A percentile compares a stretch with the other conserved stretches of the same genome.
These are phyloP conservation scores for Crossaster papposus DNA, from an alignment of 53 echinoderm and acorn worm species.

Conservation along the genomic window DNA sequence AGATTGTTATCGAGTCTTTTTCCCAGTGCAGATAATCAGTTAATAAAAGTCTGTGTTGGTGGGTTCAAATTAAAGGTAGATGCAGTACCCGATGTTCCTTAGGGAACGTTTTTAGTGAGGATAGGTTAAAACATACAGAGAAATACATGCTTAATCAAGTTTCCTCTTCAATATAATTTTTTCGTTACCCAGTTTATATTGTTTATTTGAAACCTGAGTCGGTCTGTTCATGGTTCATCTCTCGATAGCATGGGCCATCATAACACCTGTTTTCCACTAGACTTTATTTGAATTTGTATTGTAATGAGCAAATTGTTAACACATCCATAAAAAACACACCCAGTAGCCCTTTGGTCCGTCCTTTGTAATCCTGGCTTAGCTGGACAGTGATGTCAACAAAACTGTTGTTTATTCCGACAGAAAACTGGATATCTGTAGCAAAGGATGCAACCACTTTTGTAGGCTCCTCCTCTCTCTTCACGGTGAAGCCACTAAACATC, in stretches of 20 bases:
- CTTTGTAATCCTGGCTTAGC: not conserved
- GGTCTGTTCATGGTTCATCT: too few species aligned
- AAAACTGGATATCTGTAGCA: not conserved
- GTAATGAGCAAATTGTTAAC: not conserved
- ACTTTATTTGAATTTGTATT: too few species aligned
- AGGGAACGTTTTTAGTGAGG: too few species aligned
- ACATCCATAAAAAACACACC: not conserved
- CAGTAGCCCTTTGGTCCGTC: slow-evolving; percentile 22
- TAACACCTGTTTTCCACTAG: too few species aligned
- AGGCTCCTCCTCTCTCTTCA: not conserved
- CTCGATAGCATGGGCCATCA: too few species aligned
- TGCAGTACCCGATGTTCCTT: too few species aligned
- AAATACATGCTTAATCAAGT: too few species aligned
- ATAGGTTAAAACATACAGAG: too few species aligned
- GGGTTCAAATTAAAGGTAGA: too few species aligned
- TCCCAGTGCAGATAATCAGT: not conserved
- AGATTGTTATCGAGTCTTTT: not conserved
- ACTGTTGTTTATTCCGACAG: slow-evolving; percentile 39
- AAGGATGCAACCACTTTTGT: slow-evolving; percentile 15
- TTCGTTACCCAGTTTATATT: too few species aligned
- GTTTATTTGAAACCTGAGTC: too few species aligned
- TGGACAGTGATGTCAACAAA: slow-evolving; percentile 31
- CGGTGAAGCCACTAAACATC: not conserved
- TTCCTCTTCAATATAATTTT: too few species aligned
- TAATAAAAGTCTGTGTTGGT: not conserved